Evolutionary conservation across 2,797 vertebrate species (phyloP).

Genomic region (Todus mexicanus): DNA sequence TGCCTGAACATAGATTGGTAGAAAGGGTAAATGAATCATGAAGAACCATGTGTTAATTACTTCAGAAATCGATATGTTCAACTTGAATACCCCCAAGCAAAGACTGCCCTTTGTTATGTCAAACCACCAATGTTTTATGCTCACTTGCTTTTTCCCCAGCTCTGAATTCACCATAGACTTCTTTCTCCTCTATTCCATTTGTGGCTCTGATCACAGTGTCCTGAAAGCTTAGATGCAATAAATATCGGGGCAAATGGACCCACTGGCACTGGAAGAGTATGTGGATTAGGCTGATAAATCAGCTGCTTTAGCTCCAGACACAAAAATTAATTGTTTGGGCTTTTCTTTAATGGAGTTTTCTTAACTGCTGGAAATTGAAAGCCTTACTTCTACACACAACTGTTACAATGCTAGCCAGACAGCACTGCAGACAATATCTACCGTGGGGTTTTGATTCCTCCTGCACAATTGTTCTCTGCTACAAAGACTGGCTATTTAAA

Average conservation of each 20-base stretch:
- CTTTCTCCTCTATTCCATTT: background rate
- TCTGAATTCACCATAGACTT: background rate
- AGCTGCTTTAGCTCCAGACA: background rate
- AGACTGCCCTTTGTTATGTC: constrained; percentile 23
- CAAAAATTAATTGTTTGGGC: background rate
- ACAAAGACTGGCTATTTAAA: background rate
- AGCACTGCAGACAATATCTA: background rate
- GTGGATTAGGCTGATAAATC: background rate
- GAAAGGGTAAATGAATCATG: constrained; percentile 15
- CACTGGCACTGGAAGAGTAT: background rate
- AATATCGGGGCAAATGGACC: background rate
- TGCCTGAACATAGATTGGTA: background rate
- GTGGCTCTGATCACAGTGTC: background rate
- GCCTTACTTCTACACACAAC: background rate
- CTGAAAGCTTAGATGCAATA: background rate
- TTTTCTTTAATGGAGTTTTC: background rate
- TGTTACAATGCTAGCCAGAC: background rate
- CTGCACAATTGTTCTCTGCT: background rate
- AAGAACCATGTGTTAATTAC: constrained; percentile 25
- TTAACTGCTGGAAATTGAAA: background rate
- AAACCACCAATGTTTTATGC: background rate
- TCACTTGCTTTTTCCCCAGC: background rate
- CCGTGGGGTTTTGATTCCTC: background rate
- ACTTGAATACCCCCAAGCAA: constrained; percentile 8
- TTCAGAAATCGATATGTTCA: constrained; percentile 50